Base-by-base conservation (phyloP, 2,888 invertebrate species). In the Aphodius sticticus region DNA sequence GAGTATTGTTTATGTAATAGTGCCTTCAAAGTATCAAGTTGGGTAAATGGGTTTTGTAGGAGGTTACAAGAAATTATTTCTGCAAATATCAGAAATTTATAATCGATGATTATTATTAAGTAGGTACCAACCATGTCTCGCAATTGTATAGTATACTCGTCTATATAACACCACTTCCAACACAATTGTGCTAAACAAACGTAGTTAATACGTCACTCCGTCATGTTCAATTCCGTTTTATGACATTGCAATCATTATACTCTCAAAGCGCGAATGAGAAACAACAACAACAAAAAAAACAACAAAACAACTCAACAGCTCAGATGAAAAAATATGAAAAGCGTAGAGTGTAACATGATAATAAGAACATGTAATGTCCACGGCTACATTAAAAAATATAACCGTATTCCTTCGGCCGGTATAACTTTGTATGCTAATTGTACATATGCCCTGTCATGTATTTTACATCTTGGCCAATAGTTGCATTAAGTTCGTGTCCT, bases 381-480 rank as follows among this genome's bases (percentile, higher is more conserved):
- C 36, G 15, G 16, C 36, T 70, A 78, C 76, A 74, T 78, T 78
- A 76, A 78, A 26, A 80, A 80, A 77, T 78, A 77, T 78, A 69
- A 82, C 26, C 26, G 26, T 26, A 26, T 1, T n/a, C n/a, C n/a
- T 26, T 26, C 26, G 26, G 26, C 82, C 84, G 81, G 83, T 85
- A 85, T 84, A 86, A 86, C 86, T 88, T 87, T 87, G 87, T 89
- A 89, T 88, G 89, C 88, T 89, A 89, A 89, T 89, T 88, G 86
- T 86, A 88, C 87, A 89, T 87, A 88, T 87, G 87, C 86, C 87
- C 82, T 87, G 88, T 87, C 89, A 87, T 88, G 88, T 89, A 88
- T 87, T 88, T 87, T 87, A 87, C 88, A 86, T 86, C 86, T 87
- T 86, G 85, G 88, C 86, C 87, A 86, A 88, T 88, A 87, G 86